phyloP scores from a whole-genome alignment of 2,797 vertebrate species.

The Sebastes iracundus region DNA sequence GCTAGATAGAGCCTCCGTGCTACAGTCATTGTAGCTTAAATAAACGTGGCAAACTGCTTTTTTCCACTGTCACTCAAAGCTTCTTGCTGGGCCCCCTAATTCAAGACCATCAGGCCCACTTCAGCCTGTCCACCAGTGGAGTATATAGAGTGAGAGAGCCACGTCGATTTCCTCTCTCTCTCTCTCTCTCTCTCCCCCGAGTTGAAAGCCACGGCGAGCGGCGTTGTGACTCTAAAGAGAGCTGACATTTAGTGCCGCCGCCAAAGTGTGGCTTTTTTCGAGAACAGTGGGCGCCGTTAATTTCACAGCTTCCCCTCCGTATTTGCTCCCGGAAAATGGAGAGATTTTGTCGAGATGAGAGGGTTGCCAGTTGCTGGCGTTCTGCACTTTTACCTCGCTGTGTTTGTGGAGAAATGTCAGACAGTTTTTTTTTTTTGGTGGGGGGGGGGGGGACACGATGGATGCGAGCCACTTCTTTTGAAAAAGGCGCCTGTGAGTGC shows the following conservation, averaged over 20 bases:
- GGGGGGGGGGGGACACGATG: neutral
- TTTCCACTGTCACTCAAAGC: constrained; percentile 52
- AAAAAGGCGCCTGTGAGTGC: constrained; percentile 15
- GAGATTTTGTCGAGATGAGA: constrained; percentile 29
- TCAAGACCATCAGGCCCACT: constrained; percentile 71
- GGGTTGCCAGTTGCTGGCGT: constrained; percentile 1
- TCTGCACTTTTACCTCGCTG: constrained; percentile 24
- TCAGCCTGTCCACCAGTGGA: constrained; percentile 41
- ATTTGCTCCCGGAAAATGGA: constrained; percentile 53
- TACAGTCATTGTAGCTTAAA: constrained; percentile 44
- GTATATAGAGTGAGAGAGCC: constrained; percentile 17
- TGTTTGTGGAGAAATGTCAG: constrained; percentile 44
- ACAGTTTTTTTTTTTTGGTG: constrained; percentile 1
- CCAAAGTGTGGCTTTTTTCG: constrained; percentile 67
- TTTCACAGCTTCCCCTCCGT: constrained; percentile 60
- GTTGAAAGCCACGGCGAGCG: constrained; percentile 56
- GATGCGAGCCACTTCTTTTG: constrained; percentile 22
- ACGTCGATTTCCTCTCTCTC: constrained; percentile 46
- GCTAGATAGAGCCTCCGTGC: constrained; percentile 22
- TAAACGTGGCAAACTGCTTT: constrained; percentile 66
- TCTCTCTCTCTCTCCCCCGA: constrained; percentile 17
- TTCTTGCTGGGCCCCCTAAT: constrained; percentile 61
- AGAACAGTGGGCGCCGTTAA: constrained; percentile 70
- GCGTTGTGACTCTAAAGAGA: constrained; percentile 67
- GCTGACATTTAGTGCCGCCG: constrained; percentile 74